phyloP scores from a whole-genome alignment of 2,888 invertebrate genomes.

The Ditylenchus weischeri region DNA sequence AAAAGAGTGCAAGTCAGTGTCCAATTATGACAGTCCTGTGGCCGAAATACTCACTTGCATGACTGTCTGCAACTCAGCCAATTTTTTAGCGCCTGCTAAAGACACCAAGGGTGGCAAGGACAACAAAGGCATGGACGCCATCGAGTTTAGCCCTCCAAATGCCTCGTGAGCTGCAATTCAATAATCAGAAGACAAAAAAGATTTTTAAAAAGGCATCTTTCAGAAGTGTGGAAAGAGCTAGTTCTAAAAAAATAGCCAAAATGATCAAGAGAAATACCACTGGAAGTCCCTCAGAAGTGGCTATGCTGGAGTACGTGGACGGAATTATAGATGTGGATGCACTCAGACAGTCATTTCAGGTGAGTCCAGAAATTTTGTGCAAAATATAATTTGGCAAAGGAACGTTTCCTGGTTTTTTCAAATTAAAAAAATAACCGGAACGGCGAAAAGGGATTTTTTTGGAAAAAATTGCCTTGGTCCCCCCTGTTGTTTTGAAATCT shows the following conservation, averaged over 20 bases:
- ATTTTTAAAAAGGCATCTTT: too few species aligned
- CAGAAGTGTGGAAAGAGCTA: slow-evolving; percentile 1
- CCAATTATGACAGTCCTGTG: slow-evolving; percentile 8
- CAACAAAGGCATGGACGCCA: background rate
- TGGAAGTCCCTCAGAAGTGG: slow-evolving; percentile 33
- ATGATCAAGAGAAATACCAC: slow-evolving; percentile 12
- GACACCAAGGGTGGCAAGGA: background rate
- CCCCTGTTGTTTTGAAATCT: too few species aligned
- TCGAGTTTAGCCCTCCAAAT: background rate
- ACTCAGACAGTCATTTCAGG: background rate
- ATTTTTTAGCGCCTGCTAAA: background rate
- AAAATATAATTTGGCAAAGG: background rate
- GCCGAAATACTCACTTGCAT: slow-evolving; percentile 23
- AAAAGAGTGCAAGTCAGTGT: slow-evolving; percentile 1
- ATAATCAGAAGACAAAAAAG: background rate
- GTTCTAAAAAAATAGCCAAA: background rate
- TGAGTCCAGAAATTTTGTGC: background rate
- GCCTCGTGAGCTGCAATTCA: background rate
- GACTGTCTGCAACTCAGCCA: slow-evolving; percentile 27
- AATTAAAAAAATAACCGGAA: too few species aligned
- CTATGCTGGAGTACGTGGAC: slow-evolving; percentile 33
- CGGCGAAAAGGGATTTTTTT: too few species aligned
- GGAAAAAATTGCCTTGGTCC: too few species aligned
- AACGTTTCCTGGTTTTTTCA: too few species aligned
- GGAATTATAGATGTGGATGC: slow-evolving; percentile 24